Evolutionary conservation across 2,113 vertebrate species (phyloP), one percentile per base, ranked within the genome.

Genomic region (Chelonoidis abingdonii): DNA sequence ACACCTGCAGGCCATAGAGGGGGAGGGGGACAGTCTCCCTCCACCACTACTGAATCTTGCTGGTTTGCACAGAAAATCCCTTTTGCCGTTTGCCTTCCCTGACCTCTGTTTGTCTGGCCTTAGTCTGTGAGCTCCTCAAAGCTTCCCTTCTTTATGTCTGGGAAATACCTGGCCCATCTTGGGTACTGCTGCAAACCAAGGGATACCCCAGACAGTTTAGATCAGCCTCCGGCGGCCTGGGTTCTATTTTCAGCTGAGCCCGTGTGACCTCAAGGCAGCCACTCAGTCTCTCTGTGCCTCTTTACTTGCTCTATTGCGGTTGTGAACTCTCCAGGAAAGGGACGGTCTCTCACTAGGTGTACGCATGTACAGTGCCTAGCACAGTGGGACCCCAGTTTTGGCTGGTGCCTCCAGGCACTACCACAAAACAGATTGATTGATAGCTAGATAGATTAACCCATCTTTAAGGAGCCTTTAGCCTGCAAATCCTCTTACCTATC

Each of bases 131-230:
- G 11, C 65, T 92, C 54, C 44, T 75, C n/a, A 24, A 41, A 24
- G 21, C 38, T 41, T 75, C 59, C 4, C 83, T 94, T 92, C 86
- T 90, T 89, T 88, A 75, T 69, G 72, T 83, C 89, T 93, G 75
- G 54, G 85, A 87, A 92, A 78, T 29, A 41, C 11, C 41, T 16
- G 47, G 41, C 41, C 22, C 21, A 35, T 1, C 69, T 76, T 44
- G 44, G 82, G 56, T 38, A 59, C 4, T 44, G 62, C 22, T 65
- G 44, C 31, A 84, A 93, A 44, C 31, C 56, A 83, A 81, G 25
- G 35, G 83, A 65, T 1, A 78, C 84, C 41, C 29, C 21, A 59
- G 81, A 12, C 41, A 80, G 52, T 52, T 44, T 21, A 14, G 35
- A 11, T 50, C 16, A 14, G 59, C 14, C 56, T 35, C 47, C 52